phyloP scores from a whole-genome alignment of 2,113 vertebrate genomes.

The Pungitius pungitius region DNA sequence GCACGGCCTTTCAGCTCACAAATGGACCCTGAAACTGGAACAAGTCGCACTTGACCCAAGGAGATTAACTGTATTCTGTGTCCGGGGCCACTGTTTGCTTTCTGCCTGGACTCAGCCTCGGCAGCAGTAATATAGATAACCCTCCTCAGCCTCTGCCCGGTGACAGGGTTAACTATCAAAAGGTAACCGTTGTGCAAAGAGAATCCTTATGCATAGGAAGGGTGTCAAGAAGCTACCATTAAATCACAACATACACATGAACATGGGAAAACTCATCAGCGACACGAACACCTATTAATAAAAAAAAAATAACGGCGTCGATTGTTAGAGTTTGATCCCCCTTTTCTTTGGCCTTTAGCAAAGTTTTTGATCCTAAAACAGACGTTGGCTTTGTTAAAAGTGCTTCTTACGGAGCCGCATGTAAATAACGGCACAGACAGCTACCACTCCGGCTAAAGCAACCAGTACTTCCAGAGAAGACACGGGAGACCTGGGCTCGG shows the following conservation, averaged over 20 bases:
- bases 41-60: slow-evolving; percentile 6
- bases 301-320: slow-evolving; percentile 34
- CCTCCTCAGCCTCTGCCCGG: slow-evolving; percentile 9
- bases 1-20: slow-evolving; percentile 38
- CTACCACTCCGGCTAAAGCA: slow-evolving; percentile 30
- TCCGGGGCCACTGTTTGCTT: neutral
- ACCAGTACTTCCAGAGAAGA: slow-evolving; percentile 42
- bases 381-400: slow-evolving; percentile 48
- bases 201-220: slow-evolving; percentile 24
- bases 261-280: slow-evolving; percentile 34
- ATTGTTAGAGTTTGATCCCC: slow-evolving; percentile 39
- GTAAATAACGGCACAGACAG: slow-evolving; percentile 50
- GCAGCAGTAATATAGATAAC: slow-evolving; percentile 40
- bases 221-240: slow-evolving; percentile 54
- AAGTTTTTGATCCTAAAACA: slow-evolving; percentile 63
- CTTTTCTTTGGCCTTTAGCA: slow-evolving; percentile 67
- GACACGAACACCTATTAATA: slow-evolving; percentile 37
- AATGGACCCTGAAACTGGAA: slow-evolving; percentile 25
- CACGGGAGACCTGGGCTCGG: slow-evolving; percentile 39
- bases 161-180: slow-evolving; percentile 17
- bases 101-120: slow-evolving; percentile 40
- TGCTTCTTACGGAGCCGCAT: slow-evolving; percentile 38
- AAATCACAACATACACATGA: slow-evolving; percentile 45
- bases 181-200: slow-evolving; percentile 29
- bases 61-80: slow-evolving; percentile 12